A percentile compares a stretch with the other conserved stretches of the same genome.
Evolutionary conservation across 2,113 vertebrate species (phyloP).

Genomic region (Actenoides lindsayi): DNA sequence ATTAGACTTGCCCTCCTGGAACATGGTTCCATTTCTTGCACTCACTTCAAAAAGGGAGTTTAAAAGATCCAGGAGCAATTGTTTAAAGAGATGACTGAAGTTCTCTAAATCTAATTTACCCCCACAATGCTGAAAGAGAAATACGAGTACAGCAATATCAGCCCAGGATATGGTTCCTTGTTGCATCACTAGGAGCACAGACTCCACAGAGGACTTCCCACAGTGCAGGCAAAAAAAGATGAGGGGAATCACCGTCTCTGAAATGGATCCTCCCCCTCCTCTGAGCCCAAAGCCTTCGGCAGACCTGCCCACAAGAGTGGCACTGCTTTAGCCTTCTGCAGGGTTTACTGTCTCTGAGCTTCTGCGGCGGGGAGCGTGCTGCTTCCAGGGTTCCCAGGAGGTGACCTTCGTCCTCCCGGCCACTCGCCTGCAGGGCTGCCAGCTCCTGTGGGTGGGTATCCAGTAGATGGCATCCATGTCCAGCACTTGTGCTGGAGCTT

Average conservation of each 20-base stretch:
- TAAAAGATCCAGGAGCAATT: neutral
- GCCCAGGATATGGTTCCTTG: neutral
- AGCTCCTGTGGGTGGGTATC: neutral
- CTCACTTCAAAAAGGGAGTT: neutral
- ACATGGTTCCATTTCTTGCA: accelerated
- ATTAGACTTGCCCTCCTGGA: neutral
- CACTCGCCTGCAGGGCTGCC: neutral
- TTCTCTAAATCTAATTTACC: neutral
- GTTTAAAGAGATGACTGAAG: neutral
- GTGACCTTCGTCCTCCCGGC: neutral
- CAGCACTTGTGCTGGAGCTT: neutral
- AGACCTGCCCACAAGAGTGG: neutral
- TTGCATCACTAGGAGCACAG: neutral
- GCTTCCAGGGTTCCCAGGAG: neutral
- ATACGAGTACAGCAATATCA: neutral
- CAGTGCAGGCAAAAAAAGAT: neutral
- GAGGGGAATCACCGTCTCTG: neutral
- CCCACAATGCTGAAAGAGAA: neutral
- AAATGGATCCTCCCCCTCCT: neutral
- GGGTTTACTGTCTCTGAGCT: neutral
- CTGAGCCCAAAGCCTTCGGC: neutral
- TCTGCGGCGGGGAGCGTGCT: neutral
- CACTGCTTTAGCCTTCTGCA: neutral
- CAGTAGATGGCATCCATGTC: conserved; percentile 46
- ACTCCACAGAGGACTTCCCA: neutral